Base-by-base conservation (phyloP, 2,888 invertebrate species). In the Chironomus riparius region DNA sequence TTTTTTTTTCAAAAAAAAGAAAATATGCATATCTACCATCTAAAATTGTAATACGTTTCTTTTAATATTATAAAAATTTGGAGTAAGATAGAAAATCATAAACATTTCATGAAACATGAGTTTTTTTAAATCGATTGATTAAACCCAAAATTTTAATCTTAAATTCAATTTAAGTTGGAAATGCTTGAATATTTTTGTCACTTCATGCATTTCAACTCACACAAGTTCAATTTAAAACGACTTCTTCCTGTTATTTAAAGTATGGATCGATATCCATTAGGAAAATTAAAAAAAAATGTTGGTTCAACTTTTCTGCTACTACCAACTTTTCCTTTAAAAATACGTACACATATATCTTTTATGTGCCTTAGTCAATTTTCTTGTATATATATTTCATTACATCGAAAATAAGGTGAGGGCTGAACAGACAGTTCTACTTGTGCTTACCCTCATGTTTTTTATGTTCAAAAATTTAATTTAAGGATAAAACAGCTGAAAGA, bases 221-320 rank as follows among this genome's bases (percentile, higher is more conserved):
- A 65, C 65, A 65, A 65, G 12, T n/a, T 21, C 65, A 21, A 13
- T 10, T 21, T 5, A 65, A 21, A 65, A 13, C 65, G 18, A 13
- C 24, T 22, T 62, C 21, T 61, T 15, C 7, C 15, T 22, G 24
- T 22, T 38, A 62, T 72, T 72, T 72, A 72, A 72, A 72, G 72
- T 72, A 72, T 61, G 82, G 82, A 84, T 84, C 84, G 83, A 84
- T 84, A 84, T 84, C 84, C 84, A 84, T 84, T 84, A 84, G 83
- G 83, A 83, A 84, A 84, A 84, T 84, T 84, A 84, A 84, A 84
- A 83, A 82, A 71, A 38, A 48, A 48, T 72, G 61, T 72, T 38
- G 28, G 1, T 72, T 72, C 72, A 47, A 47, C 21, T 70, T 70
- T 70, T 24, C 28, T 56, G 21, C 65, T 38, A 10, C 38, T 38